phyloP scores from a whole-genome alignment of 2,113 vertebrate species.

The human (Homo sapiens) region GRCh38 chr1:6102501-6103000 shows the following conservation, averaged over 20 bases:
- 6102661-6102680: not conserved
- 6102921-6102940: not conserved
- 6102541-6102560: not conserved
- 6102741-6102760: rapidly evolving
- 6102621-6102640: not conserved
- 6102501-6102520: not conserved
- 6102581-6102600: rapidly evolving
- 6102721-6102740: too few species aligned
- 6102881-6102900: not conserved
- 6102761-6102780: not conserved
- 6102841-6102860: not conserved
- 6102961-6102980: not conserved
- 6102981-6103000: rapidly evolving
- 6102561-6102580: not conserved
- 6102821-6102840: rapidly evolving
- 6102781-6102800: not conserved
- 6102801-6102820: not conserved
- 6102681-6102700: not conserved
- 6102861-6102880: rapidly evolving
- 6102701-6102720: not conserved
- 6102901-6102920: not conserved
- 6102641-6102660: not conserved
- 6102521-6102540: not conserved
- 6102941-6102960: not conserved
- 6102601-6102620: not conserved